Percentiles rank a stretch among this genome's conserved stretches.
Conservation (phyloP, 2,113 vertebrate species). For the Phocoena sinus region DNA sequence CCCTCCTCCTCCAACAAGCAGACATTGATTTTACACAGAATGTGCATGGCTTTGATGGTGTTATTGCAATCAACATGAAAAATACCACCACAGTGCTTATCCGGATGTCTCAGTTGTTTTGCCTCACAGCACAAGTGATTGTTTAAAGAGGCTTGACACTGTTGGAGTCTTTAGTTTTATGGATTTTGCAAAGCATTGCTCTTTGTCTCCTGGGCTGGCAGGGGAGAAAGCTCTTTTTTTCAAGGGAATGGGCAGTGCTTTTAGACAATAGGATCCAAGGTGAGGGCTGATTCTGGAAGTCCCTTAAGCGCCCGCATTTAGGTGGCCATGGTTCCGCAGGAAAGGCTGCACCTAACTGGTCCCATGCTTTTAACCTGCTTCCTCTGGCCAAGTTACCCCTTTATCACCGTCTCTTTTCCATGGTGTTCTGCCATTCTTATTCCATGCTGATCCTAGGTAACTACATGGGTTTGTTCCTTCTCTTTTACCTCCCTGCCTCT, state of each 20-base stretch:
- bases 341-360: background rate
- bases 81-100: slow-evolving; percentile 71
- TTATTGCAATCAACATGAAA: slow-evolving; percentile 81
- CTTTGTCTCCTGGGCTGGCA: slow-evolving; percentile 62
- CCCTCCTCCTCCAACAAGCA: slow-evolving; percentile 20
- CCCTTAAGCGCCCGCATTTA: background rate
- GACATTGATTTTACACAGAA: slow-evolving; percentile 80
- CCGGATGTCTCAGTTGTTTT: slow-evolving; percentile 74
- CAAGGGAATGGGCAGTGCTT: slow-evolving; percentile 50
- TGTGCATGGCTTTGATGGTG: slow-evolving; percentile 68
- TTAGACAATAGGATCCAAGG: slow-evolving; percentile 34
- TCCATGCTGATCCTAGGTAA: background rate
- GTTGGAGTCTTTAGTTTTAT: slow-evolving; percentile 78
- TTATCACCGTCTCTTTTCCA: background rate
- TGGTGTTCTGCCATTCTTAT: background rate
- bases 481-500: background rate
- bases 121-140: slow-evolving; percentile 76
- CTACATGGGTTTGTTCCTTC: background rate
- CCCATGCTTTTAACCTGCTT: background rate
- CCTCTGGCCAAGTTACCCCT: background rate
- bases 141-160: slow-evolving; percentile 77
- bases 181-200: slow-evolving; percentile 72
- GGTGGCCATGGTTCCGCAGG: background rate
- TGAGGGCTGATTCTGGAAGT: background rate
- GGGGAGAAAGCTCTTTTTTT: slow-evolving; percentile 59